Evolutionary conservation across 2,888 invertebrate genomes (phyloP).

Genomic region (Erannis defoliaria): DNA sequence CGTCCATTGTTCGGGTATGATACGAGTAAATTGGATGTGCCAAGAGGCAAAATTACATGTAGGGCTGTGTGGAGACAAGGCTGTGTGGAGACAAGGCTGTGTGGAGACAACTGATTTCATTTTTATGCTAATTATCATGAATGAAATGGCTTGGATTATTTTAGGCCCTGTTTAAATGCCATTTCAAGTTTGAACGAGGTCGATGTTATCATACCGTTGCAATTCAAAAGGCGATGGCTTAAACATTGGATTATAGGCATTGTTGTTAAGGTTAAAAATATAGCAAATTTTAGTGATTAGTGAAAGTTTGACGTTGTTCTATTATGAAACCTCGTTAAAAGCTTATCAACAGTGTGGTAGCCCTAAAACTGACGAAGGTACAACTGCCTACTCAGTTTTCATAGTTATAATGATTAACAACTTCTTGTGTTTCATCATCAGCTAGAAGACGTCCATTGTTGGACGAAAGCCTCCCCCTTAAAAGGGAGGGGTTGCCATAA

Average conservation of each 20-base stretch:
- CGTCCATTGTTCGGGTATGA: constrained; percentile 60
- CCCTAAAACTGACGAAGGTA: constrained; percentile 43
- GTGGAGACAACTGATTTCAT: constrained; percentile 3
- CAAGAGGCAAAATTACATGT: constrained; percentile 45
- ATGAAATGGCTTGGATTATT: background rate
- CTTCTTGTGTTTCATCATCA: constrained; percentile 19
- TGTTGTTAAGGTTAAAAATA: no score
- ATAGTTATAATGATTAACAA: constrained; percentile 46
- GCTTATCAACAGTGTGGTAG: no score
- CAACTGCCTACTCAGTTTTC: constrained; percentile 43
- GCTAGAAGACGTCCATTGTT: no score
- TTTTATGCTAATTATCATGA: constrained; percentile 10
- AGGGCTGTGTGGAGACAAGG: constrained; percentile 22
- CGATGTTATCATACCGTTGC: background rate
- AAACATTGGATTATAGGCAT: background rate
- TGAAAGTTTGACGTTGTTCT: no score
- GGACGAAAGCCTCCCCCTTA: no score
- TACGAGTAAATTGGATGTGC: constrained; percentile 67
- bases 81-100: constrained; percentile 21
- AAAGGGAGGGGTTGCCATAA: no score
- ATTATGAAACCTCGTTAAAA: no score
- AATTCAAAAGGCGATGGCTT: background rate
- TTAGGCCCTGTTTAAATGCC: background rate
- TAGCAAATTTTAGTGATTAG: no score
- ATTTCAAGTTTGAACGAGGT: background rate